Conservation (phyloP, 2,888 invertebrate genomes). For the Hoplodrina ambigua region DNA sequence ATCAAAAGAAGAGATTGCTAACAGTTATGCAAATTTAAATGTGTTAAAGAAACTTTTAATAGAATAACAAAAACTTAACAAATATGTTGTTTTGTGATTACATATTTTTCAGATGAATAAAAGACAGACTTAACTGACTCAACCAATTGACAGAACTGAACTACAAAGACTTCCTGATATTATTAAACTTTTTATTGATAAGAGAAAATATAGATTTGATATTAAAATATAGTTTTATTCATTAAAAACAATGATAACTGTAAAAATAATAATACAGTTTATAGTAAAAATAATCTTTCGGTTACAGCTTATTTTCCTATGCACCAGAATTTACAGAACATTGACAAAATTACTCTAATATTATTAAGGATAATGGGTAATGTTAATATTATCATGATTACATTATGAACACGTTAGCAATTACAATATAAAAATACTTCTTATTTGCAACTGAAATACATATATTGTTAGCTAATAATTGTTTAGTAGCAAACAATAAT, state of each 20-base stretch:
- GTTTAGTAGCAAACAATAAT: slow-evolving; percentile 48
- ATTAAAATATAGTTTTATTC: slow-evolving; percentile 72
- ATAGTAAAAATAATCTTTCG: slow-evolving; percentile 73
- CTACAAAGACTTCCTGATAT: slow-evolving; percentile 47
- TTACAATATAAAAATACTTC: slow-evolving; percentile 63
- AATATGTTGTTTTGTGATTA: slow-evolving; percentile 20
- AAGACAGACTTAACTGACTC: slow-evolving; percentile 65
- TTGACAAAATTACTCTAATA: slow-evolving; percentile 61
- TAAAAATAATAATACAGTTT: slow-evolving; percentile 57
- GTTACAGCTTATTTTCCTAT: slow-evolving; percentile 73
- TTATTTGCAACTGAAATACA: slow-evolving; percentile 37
- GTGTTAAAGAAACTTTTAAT: slow-evolving; percentile 1
- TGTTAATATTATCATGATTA: slow-evolving; percentile 62
- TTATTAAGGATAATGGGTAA: slow-evolving; percentile 50
- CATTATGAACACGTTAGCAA: slow-evolving; percentile 53
- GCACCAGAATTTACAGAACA: slow-evolving; percentile 75
- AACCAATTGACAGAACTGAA: slow-evolving; percentile 57
- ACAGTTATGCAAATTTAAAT: slow-evolving; percentile 12
- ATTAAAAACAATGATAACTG: slow-evolving; percentile 64
- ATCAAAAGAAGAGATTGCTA: slow-evolving; percentile 22
- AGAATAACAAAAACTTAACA: slow-evolving; percentile 7
- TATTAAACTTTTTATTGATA: slow-evolving; percentile 62
- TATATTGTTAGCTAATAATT: slow-evolving; percentile 49
- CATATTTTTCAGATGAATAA: slow-evolving; percentile 27
- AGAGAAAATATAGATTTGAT: slow-evolving; percentile 73